Evolutionary conservation across 2,113 vertebrate genomes (phyloP), one percentile per base, ranked within the genome.

Genomic region (Bothrops jararaca): DNA sequence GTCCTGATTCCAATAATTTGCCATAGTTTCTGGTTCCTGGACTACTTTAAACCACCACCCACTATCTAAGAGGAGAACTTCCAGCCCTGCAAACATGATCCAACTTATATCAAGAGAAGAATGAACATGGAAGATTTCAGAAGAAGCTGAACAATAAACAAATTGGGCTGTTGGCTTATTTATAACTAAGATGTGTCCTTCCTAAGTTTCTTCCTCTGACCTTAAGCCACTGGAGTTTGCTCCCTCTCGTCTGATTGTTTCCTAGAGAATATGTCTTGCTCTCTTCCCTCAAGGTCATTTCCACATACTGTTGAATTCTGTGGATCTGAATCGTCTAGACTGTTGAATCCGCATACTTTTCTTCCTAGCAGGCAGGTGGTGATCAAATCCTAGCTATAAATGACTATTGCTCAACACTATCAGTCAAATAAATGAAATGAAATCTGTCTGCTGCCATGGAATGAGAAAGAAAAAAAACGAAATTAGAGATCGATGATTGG

Each of bases 341-440:
- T 54, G 91, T 94, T 74, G 90, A 92, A 94, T 90, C 74, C 86
- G 45, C 85, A 92, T 87, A 34, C 92, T 86, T 93, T 92, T 93
- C 90, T 87, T 95, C 94, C 91, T 80, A 0, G 86, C 92, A 58
- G 58, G 58, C 64, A 94, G 91, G 52, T 92, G 86, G 92, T 96
- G 95, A 97, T 96, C 96, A 95, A 95, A 95, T 96, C 87, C 69
- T 80, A 58, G 69, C 86, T 93, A 86, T 42, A 89, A 93, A 94
- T 80, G 85, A 9, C 15, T 29, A 39, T 89, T 85, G 23, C 90
- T 58, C n/a, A 94, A 64, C 64, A 69, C 64, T 86, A 90, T 93
- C 58, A 89, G 88, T 23, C 74, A 80, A 52, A 26, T 89, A 91
- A 86, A 20, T 48, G 74, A 91, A 90, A 1, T 45, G 58, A 90